Evolutionary conservation across 2,113 vertebrate species (phyloP).

Genomic region (Heloderma charlesbogerti): DNA sequence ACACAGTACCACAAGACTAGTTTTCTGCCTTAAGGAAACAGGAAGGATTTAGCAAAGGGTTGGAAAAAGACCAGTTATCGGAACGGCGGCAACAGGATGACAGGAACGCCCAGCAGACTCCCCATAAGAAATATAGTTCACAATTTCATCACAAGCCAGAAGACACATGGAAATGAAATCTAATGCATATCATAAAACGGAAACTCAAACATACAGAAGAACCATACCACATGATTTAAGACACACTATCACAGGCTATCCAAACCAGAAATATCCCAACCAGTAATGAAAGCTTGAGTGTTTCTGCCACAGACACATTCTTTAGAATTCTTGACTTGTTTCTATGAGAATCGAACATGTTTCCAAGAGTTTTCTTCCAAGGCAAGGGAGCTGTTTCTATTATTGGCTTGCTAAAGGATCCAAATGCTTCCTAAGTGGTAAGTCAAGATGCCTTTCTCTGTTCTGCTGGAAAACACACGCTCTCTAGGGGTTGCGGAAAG

Average conservation of each 20-base stretch:
- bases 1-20: constrained; percentile 18
- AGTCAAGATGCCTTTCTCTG: constrained; percentile 53
- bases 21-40: constrained; percentile 30
- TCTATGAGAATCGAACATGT: constrained; percentile 46
- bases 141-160: constrained; percentile 42
- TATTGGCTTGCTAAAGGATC: constrained; percentile 49
- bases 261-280: constrained; percentile 48
- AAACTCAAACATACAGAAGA: constrained; percentile 17
- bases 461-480: constrained; percentile 21
- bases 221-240: not conserved
- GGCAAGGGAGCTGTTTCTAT: constrained; percentile 41
- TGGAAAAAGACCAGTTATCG: constrained; percentile 38
- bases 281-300: constrained; percentile 42
- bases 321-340: constrained; percentile 51
- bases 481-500: not conserved
- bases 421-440: constrained; percentile 53
- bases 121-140: not conserved
- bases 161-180: constrained; percentile 27
- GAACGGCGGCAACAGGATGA: constrained; percentile 25
- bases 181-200: constrained; percentile 30
- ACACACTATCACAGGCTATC: not conserved
- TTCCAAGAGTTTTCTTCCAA: constrained; percentile 50
- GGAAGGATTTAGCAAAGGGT: constrained; percentile 27
- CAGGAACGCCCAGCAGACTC: not conserved
- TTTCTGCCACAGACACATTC: constrained; percentile 44